Base-by-base conservation (phyloP, 2,113 vertebrate species). In the Saguinus imperator region DNA sequence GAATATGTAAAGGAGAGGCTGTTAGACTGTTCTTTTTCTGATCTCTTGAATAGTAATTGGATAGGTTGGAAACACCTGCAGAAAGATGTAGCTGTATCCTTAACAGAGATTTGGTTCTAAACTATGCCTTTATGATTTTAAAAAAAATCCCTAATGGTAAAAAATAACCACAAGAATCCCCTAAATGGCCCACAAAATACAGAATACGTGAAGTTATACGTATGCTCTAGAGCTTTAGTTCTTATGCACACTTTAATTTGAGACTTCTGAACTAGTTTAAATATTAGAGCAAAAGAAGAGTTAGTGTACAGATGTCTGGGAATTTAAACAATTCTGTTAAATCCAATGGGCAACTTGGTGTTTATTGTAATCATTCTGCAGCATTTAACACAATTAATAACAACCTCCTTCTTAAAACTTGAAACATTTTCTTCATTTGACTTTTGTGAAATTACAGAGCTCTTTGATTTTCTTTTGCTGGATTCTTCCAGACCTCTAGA, bases 91-190 rank as follows among this genome's bases (percentile, higher is more conserved):
- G 8, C 57, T 21, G 5, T 35, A n/a, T 50, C 20, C 5, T 12
- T 76, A 32, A 45, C 20, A 86, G 37, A 27, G 23, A 11, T 70
- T 81, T 55, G 45, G 11, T 82, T 87, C 55, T 58, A 45, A 96
- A 91, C 43, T 70, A 27, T 29, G 27, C 10, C 45, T 91, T 79
- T 70, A 72, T 29, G 58, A 81, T 27, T 52, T 52, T 1, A 4
- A 17, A 17, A 96, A 52, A 91, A 95, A 76, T 76, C 21, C 16
- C n/a, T 82, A 17, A 72, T 14, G 43, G 50, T 81, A 64, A 82
- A 82, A 85, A 91, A 57, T 76, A 77, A 81, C 25, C 9, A 45
- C 64, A 79, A 96, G 93, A 92, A 83, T 89, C 6, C 25, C 61
- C 4, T 79, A 50, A 52, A 32, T 66, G 37, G 3, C n/a, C 21